Base-by-base conservation (phyloP, 92 coral and sea anemone species). In the Virgularia gustaviana region DNA sequence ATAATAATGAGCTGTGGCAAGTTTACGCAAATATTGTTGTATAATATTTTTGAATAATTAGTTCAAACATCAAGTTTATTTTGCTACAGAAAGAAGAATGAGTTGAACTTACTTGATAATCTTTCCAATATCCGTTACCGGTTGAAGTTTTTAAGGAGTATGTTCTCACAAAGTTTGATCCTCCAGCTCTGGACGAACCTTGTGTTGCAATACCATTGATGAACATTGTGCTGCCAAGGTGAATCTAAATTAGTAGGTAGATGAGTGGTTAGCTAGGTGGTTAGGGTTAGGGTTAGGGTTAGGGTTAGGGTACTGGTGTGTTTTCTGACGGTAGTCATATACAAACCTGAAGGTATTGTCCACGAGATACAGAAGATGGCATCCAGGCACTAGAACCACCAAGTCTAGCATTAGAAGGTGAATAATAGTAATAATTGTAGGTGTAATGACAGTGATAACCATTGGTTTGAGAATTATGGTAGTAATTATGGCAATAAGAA, bases 371-470 rank as follows among this genome's bases (percentile, higher is more conserved):
- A 2, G 59, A 1, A 31, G 24, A 9, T 18, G 74, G 74, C 74
- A 67, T 67, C 74, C 74, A 67, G 18, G 74, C 55, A 44, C 74
- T 47, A 1, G 74, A 67, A 53, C 74, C 74, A 49, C 49, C 29
- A 2, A 67, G 74, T 5, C 74, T 51, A 7, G 59, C 74, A 49
- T 67, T 7, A 0, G 25, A 12, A 6, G 74, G 22, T 3, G 2
- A 20, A 30, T 67, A 67, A 25, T 45, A 18, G 23, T 67, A 45
- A 36, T 34, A 13, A 1, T 15, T 27, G 18, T 30, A 11, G 28
- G 10, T 9, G 22, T 47, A 47, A 4, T 25, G 6, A 15, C 30
- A 7, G 11, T 9, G 27, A 13, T 12, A 6, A 10, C 13, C 70
- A n/a, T n/a, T n/a, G n/a, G n/a, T n/a, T n/a, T n/a, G n/a, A n/a